Conservation (phyloP, 2,113 vertebrate genomes). For the Gavia stellata region DNA sequence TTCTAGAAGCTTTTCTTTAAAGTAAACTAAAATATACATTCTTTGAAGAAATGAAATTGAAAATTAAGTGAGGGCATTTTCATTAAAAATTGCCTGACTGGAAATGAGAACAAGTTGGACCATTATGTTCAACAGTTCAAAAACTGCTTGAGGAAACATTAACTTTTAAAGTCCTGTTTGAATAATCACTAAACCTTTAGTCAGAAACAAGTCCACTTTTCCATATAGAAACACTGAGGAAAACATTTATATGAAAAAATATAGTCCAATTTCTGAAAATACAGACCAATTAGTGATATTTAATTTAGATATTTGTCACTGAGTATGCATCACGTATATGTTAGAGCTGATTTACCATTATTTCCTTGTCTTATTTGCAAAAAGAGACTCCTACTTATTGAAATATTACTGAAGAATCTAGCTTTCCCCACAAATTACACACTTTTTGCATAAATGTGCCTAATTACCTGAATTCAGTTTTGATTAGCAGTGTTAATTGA, state of each 20-base stretch:
- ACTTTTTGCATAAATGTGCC: slow-evolving; percentile 85
- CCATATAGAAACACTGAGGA: slow-evolving; percentile 40
- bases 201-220: slow-evolving; percentile 34
- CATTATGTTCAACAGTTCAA: not conserved
- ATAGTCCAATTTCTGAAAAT: slow-evolving; percentile 69
- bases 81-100: not conserved
- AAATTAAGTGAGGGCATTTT: not conserved
- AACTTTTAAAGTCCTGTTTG: slow-evolving; percentile 48
- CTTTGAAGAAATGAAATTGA: not conserved
- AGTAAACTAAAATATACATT: not conserved
- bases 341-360: slow-evolving; percentile 63
- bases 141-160: slow-evolving; percentile 30
- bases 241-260: slow-evolving; percentile 64
- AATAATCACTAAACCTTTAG: slow-evolving; percentile 20
- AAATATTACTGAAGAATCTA: slow-evolving; percentile 78
- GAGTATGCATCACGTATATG: slow-evolving; percentile 45
- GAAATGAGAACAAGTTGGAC: slow-evolving; percentile 6
- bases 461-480: slow-evolving; percentile 89
- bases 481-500: slow-evolving; percentile 89
- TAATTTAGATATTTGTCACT: slow-evolving; percentile 71
- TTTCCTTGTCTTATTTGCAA: slow-evolving; percentile 68
- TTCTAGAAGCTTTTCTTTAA: not conserved
- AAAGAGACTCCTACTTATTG: slow-evolving; percentile 72
- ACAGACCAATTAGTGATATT: slow-evolving; percentile 72
- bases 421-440: slow-evolving; percentile 76